Evolutionary conservation across 2,113 vertebrate genomes (phyloP), one percentile per base, ranked within the genome.

Genomic region (Trichechus manatus): DNA sequence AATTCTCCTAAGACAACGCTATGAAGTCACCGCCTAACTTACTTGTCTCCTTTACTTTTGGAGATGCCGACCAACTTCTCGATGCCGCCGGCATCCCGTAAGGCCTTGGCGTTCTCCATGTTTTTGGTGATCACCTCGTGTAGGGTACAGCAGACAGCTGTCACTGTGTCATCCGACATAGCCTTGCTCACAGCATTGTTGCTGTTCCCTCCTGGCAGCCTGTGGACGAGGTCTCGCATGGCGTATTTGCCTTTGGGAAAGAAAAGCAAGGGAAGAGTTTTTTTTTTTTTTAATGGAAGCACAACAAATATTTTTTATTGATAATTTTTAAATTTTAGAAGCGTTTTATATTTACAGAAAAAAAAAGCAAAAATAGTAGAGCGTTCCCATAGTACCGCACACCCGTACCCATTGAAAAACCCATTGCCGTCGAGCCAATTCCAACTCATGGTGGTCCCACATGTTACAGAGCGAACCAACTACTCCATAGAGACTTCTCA

Each of bases 41-140:
- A 99, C 99, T 99, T 99, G 98, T 99, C 99, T 99, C 99, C 99
- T 99, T 99, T 99, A 99, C 99, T 99, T 98, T 99, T 99, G 95
- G 99, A 99, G 96, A 99, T 99, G 98, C 99, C 99, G 74, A 99
- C 99, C 97, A 99, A 98, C 98, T 99, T 99, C 98, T 99, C 99
- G 47, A 99, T 99, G 97, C 99, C 99, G 0, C 99, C 99, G 1
- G 99, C 99, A 56, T 99, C 99, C 44, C 99, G 99, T 98, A 99
- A 99, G 98, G 99, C 99, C 99, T 99, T 99, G 99, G 99, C 99
- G 8, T 99, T 99, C 98, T 99, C 99, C 99, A 99, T 99, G 98
- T 99, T 99, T 98, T 99, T 99, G 98, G 99, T 99, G 98, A 99
- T 99, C 98, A 99, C 99, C 98, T 99, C 99, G 3, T 99, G 99